phyloP scores from a whole-genome alignment of 2,797 vertebrate genomes.

The Urosaurus nigricauda region DNA sequence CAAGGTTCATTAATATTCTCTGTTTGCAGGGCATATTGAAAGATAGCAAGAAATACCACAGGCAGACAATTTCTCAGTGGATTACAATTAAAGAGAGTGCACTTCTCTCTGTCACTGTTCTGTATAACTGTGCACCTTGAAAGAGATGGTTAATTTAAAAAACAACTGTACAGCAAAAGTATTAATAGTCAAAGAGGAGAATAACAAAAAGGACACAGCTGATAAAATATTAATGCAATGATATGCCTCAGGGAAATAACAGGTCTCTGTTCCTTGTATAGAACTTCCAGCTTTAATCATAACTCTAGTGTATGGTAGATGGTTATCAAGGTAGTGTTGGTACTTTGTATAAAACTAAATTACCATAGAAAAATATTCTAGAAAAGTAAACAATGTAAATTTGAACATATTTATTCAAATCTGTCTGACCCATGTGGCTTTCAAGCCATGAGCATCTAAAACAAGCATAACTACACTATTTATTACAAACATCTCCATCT shows the following conservation, averaged over 20 bases:
- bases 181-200: neutral
- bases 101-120: neutral
- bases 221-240: neutral
- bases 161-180: too few species aligned
- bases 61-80: neutral
- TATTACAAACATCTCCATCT: constrained; percentile 34
- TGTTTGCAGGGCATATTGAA: neutral
- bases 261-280: neutral
- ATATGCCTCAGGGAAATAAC: neutral
- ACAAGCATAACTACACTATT: constrained; percentile 37
- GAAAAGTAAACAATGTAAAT: constrained; percentile 36
- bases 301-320: neutral
- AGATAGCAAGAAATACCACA: neutral
- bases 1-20: neutral
- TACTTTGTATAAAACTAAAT: neutral
- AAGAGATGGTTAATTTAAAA: neutral
- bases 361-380: constrained; percentile 25
- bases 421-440: neutral
- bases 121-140: neutral
- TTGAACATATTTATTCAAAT: constrained; percentile 43
- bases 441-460: neutral
- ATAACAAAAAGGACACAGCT: constrained; percentile 6
- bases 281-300: neutral
- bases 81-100: neutral
- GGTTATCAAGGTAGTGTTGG: neutral